Evolutionary conservation across 2,888 invertebrate genomes (phyloP), one percentile per base, ranked within the genome.

Genomic region (Scotopteryx bipunctaria): DNA sequence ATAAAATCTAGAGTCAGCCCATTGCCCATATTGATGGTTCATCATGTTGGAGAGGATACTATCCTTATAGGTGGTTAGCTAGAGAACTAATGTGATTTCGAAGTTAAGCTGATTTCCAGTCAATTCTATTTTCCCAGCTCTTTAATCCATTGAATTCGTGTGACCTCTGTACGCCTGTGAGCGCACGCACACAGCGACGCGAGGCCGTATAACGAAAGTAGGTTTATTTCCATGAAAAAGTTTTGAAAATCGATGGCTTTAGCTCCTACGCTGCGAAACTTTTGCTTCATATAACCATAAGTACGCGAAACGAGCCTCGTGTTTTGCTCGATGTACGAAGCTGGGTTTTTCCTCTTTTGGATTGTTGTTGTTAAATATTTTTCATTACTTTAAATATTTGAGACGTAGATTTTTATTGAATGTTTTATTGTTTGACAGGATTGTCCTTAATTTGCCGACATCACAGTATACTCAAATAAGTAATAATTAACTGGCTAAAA

Each of bases 211-310:
- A 84, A 81, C 79, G 82, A 86, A 88, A 89, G 89, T 89, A 86
- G 89, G 89, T 89, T 89, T 89, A 88, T 91, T 88, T 90, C 90
- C 90, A 90, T 88, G 91, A 91, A 91, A 91, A 91, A 91, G 88
- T 91, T 91, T 90, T 86, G 89, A 90, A 91, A 91, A 91, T 91
- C 91, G 91, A 90, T 90, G 88, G 88, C 86, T 87, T 86, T 76
- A 86, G 88, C 89, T 87, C 86, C 86, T 83, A 86, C 86, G 86
- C 86, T 83, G 76, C 75, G 74, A 86, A 90, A 90, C 80, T 90
- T 90, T 88, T 83, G 80, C 85, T 78, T 78, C 88, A 82, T 86
- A 88, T 84, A 88, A 78, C 88, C 87, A 89, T 89, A 89, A 89
- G 89, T 90, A 89, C 81, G 73, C 69, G 66, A 67, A 67, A 70